phyloP scores from a whole-genome alignment of 2,113 vertebrate species.

The Geococcyx californianus region DNA sequence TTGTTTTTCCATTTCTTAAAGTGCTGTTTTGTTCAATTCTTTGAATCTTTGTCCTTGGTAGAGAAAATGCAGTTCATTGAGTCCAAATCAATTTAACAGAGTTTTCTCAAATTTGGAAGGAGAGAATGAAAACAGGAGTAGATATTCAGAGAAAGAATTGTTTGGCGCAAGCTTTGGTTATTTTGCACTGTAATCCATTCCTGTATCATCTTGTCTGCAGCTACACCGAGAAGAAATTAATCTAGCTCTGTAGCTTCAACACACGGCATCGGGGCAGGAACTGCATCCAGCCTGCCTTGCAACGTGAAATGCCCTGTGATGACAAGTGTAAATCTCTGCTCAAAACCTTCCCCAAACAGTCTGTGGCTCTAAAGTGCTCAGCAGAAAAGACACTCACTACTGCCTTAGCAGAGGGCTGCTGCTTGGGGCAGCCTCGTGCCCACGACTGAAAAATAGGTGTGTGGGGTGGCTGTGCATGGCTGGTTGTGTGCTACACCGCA shows the following conservation, averaged over 20 bases:
- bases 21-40: neutral
- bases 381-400: neutral
- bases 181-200: neutral
- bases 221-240: neutral
- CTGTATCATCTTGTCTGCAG: neutral
- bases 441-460: rapidly evolving
- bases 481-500: neutral
- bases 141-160: neutral
- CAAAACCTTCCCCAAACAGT: neutral
- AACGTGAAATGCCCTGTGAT: rapidly evolving
- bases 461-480: rapidly evolving
- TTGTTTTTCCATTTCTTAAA: neutral
- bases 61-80: neutral
- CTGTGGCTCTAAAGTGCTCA: neutral
- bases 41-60: neutral
- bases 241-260: neutral
- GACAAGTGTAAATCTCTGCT: too few species aligned
- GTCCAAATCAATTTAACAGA: neutral
- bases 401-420: neutral
- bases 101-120: neutral
- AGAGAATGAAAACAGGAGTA: neutral
- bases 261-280: rapidly evolving
- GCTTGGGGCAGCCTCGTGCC: too few species aligned
- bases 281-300: rapidly evolving
- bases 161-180: neutral